Evolutionary conservation across 2,797 vertebrate species (phyloP).

Genomic region (Eulemur mongoz): DNA sequence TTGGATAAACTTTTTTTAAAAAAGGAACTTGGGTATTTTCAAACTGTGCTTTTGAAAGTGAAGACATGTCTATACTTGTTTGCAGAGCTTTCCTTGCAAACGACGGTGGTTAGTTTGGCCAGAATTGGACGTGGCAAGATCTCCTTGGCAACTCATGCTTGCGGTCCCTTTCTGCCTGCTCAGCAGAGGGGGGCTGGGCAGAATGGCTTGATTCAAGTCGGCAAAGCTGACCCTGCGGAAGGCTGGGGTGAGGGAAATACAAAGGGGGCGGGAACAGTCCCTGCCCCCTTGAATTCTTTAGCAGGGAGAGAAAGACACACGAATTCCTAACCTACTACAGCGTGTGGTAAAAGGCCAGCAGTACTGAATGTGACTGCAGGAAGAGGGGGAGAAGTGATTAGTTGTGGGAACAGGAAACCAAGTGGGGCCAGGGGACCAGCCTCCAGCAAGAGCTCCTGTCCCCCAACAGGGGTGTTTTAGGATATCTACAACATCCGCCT

Average conservation of each 20-base stretch:
- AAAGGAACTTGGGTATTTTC: no score
- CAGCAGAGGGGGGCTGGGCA: rapidly evolving
- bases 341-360: rapidly evolving
- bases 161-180: not conserved
- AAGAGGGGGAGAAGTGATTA: not conserved
- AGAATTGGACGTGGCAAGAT: not conserved
- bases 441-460: not conserved
- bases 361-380: not conserved
- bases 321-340: not conserved
- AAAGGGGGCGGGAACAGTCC: not conserved
- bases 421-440: not conserved
- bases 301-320: not conserved
- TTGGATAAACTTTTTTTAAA: no score
- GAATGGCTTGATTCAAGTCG: not conserved
- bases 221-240: not conserved
- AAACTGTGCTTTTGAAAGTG: no score
- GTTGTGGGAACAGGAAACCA: not conserved
- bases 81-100: not conserved
- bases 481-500: no score
- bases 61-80: no score
- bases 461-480: not conserved
- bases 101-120: not conserved
- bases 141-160: not conserved
- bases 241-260: not conserved
- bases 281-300: not conserved